A percentile compares a stretch with the other conserved stretches of the same genome.
phyloP scores from a whole-genome alignment of 2,113 vertebrate genomes.

The Anoura caudifer region DNA sequence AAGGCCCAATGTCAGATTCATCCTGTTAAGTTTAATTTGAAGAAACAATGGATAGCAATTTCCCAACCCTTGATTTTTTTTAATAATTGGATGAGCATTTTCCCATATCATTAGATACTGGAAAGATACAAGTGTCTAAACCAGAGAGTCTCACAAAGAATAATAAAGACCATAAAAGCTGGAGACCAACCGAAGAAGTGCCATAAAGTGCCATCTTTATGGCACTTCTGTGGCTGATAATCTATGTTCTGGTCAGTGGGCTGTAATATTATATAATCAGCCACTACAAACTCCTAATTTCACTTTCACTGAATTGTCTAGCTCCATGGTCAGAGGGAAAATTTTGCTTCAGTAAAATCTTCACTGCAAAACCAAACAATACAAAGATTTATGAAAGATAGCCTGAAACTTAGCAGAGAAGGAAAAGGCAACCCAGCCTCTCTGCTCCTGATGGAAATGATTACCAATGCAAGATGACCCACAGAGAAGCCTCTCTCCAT shows the following conservation, averaged over 20 bases:
- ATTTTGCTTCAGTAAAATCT: neutral
- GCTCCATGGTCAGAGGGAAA: neutral
- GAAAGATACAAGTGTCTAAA: neutral
- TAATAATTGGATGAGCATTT: neutral
- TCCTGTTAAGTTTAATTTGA: neutral
- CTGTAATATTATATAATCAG: neutral
- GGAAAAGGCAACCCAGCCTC: neutral
- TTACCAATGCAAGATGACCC: constrained; percentile 47
- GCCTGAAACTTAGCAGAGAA: neutral
- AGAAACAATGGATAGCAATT: neutral
- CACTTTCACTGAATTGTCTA: neutral
- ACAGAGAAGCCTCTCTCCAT: constrained; percentile 47
- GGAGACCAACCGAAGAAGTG: neutral
- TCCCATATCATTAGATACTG: neutral
- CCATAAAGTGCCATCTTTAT: neutral
- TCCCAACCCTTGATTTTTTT: neutral
- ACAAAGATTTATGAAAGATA: neutral
- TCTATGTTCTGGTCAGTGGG: neutral
- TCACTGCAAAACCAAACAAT: neutral
- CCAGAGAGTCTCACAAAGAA: neutral
- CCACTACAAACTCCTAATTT: neutral
- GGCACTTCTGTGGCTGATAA: neutral
- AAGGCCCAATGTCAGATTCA: constrained; percentile 10
- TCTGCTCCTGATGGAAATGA: constrained; percentile 53
- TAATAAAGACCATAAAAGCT: neutral